These are phyloP conservation scores for Nothocercus julius DNA, from an alignment of 2,113 vertebrate genomes.

Conservation along the genomic window DNA sequence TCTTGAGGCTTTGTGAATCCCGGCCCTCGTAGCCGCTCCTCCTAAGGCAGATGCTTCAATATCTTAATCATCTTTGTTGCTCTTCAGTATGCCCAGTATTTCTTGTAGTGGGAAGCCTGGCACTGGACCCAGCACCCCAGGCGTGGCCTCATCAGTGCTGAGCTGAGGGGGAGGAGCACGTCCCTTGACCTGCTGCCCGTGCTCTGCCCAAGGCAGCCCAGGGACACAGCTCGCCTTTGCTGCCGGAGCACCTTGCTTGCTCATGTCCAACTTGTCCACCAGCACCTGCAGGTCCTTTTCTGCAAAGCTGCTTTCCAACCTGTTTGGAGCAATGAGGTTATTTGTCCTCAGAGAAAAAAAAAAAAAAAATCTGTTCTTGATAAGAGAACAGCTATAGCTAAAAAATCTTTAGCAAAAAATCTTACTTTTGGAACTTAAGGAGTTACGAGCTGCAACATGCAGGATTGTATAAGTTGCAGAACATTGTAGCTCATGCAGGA, in stretches of 20 bases:
- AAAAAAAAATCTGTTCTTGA: not conserved
- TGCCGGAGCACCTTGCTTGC: no score
- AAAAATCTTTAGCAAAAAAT: not conserved
- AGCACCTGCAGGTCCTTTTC: not conserved
- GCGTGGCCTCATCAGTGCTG: no score
- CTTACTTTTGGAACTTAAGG: not conserved
- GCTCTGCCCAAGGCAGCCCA: no score
- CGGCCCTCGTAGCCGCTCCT: no score
- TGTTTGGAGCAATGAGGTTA: not conserved
- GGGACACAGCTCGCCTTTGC: no score
- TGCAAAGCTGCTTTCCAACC: not conserved
- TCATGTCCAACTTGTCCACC: not conserved
- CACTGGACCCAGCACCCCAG: no score
- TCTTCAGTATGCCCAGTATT: no score
- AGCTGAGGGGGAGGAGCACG: no score
- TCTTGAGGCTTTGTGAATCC: not conserved
- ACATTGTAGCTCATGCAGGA: not conserved
- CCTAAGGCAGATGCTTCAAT: no score
- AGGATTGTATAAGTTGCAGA: not conserved
- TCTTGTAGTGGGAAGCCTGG: no score
- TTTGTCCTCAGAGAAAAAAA: not conserved
- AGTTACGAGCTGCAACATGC: not conserved
- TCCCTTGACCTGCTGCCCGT: no score
- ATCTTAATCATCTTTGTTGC: no score
- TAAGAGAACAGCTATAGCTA: not conserved